Base-by-base conservation (phyloP, 2,797 vertebrate genomes). In the Coranthus polyacanthus region DNA sequence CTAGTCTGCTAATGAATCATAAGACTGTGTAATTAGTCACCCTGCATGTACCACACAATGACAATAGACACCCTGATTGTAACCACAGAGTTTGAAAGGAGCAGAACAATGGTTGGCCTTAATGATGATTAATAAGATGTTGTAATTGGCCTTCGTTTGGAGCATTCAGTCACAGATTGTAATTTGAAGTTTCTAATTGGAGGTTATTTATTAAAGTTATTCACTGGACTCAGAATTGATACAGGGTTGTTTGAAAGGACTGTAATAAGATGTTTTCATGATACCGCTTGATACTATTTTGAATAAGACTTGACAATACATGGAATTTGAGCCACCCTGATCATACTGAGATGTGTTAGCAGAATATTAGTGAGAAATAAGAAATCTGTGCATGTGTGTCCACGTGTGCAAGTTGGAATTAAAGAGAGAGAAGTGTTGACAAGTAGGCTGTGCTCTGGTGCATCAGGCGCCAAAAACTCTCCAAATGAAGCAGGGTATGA, bases 1-100 rank as follows among this genome's bases (percentile, higher is more conserved):
- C 75, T 60, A 84, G 84, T 81, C 83, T 75, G 75, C 87, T 91
- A 92, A 93, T 91, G 89, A 88, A 87, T 89, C 92, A 78, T 73
- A 88, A 78, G 82, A 83, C 69, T 79, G 77, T 90, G 83, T 84
- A 92, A 92, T 92, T 92, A 91, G 86, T 90, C 78, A 77, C 59
- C 69, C 82, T 72, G 87, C 81, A 54, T 88, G 87, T 68, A 82
- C 66, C 83, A 72, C 87, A 86, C 88, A 77, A 78, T 81, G 82
- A 92, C 90, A 94, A 93, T 90, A 90, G 89, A 89, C 88, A 81
- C 68, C 74, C 87, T 93, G 91, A 94, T 93, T 92, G 90, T 90
- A 91, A 92, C 85, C 88, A 81, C 87, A 86, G 78, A 86, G 76
- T 86, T 80, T 85, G 86, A 88, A 78, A 87, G 81, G 76, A 89